These are phyloP conservation scores for Napeogenes sylphis DNA, from an alignment of 2,888 invertebrate genomes.

Conservation along the genomic window DNA sequence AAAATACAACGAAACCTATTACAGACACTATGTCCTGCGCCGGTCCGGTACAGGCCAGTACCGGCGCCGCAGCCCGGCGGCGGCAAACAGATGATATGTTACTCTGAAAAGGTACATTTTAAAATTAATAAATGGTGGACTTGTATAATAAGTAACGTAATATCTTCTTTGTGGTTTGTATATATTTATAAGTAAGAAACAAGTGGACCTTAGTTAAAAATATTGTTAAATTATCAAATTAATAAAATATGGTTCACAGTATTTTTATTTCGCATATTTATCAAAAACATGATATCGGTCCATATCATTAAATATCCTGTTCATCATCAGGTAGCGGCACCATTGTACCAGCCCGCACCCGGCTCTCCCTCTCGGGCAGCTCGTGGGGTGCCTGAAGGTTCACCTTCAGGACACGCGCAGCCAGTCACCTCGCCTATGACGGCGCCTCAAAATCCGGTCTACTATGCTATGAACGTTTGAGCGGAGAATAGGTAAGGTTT, in stretches of 20 bases:
- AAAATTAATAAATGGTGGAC: background rate
- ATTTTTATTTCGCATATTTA: no score
- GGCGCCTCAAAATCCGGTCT: conserved; percentile 78
- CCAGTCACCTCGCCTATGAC: conserved; percentile 72
- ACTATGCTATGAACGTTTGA: conserved; percentile 94
- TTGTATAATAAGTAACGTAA: background rate
- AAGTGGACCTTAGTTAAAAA: no score
- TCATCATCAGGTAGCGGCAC: conserved; percentile 59
- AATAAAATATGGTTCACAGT: no score
- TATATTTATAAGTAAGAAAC: no score
- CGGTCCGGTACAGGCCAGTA: conserved; percentile 63
- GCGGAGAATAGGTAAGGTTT: conserved; percentile 75
- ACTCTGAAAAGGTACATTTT: conserved; percentile 68
- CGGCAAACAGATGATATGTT: conserved; percentile 74
- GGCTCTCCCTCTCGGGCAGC: conserved; percentile 83
- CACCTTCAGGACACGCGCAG: conserved; percentile 60
- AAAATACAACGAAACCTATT: conserved; percentile 5
- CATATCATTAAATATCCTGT: background rate
- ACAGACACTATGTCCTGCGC: conserved; percentile 64
- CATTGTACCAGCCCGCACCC: conserved; percentile 72
- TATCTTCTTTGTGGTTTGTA: background rate
- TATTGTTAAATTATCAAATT: no score
- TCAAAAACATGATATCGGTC: no score
- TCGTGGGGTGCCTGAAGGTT: conserved; percentile 82
- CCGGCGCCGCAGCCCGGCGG: conserved; percentile 67